Evolutionary conservation across 2,113 vertebrate genomes (phyloP).

Genomic region (Ptilorrhoa leucosticta): DNA sequence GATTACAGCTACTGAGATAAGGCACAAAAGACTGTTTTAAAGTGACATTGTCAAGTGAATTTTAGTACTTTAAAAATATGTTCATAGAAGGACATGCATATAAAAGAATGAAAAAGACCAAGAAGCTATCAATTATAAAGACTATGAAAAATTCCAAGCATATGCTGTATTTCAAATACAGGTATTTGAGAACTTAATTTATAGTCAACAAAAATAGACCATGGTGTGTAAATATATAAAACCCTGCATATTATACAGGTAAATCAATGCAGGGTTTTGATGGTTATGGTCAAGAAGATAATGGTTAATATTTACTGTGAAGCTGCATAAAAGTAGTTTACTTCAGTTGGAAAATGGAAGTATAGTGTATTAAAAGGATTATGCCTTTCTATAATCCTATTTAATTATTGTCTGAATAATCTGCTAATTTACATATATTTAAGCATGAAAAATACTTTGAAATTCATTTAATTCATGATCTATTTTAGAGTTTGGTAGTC

Average conservation of each 20-base stretch:
- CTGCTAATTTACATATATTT: background rate
- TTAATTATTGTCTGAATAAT: constrained; percentile 2
- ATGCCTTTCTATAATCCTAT: background rate
- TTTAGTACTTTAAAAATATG: constrained; percentile 31
- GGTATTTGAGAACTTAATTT: constrained; percentile 1
- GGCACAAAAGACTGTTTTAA: constrained; percentile 11
- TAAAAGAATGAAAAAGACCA: constrained; percentile 5
- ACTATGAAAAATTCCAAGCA: background rate
- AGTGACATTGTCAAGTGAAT: constrained; percentile 29
- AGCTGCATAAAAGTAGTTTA: background rate
- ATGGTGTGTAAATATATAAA: background rate
- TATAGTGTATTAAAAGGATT: background rate
- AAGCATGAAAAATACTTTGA: background rate
- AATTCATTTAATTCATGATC: background rate
- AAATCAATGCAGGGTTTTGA: background rate
- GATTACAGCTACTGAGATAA: constrained; percentile 28
- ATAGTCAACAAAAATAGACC: background rate
- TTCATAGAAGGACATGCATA: background rate
- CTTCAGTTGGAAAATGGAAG: background rate
- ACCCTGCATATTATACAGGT: background rate
- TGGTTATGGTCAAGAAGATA: background rate
- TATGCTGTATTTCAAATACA: background rate
- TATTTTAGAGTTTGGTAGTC: background rate
- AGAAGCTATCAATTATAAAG: constrained; percentile 20
- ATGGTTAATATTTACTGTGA: background rate